Base-by-base conservation (phyloP, 2,113 vertebrate species). In the Clarias gariepinus region DNA sequence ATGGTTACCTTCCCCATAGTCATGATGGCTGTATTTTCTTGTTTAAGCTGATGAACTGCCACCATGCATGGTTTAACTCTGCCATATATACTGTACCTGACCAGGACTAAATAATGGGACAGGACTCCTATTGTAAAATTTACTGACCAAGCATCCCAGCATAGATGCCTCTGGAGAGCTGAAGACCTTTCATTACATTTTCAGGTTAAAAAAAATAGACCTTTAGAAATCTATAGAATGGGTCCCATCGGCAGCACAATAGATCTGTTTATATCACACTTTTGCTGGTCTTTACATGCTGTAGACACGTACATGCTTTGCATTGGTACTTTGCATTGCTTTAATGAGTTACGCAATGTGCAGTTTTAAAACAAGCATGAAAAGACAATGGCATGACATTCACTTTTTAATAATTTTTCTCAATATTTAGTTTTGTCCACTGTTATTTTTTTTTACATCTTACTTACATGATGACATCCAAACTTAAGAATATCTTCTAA, bases 151-250 rank as follows among this genome's bases (percentile, higher is more conserved):
- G 85, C 85, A 81, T 55, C 23, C 74, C 15, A 36, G 36, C 2
- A 33, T 41, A 82, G 66, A 81, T 66, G 66, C 85, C 85, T 66
- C 69, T 18, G 52, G 52, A 86, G 64, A 28, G 19, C 7, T 71
- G 33, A 74, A 76, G 23, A n/a, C 33, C 83, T 76, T 84, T 76
- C 52, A 60, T 10, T 69, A 83, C 10, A 64, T 36, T 68, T 80
- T 16, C 53, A 86, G 57, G 53, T 69, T 52, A 86, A 79, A 47
- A 47, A 36, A 47, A 36, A 73, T 6, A 47, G 41, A 12, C 41
- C 33, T 85, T n/a, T 58, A 77, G 23, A 85, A 52, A 73, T 52
- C 30, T 16, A 53, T 66, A 55, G 52, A 79, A 85, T 53, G 53
- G 52, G 7, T 53, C 12, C 60, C 16, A 85, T 2, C 68, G 61